A percentile compares a stretch with the other conserved stretches of the same genome.
Conservation (phyloP, 2,113 vertebrate species). For the Spea bombifrons region DNA sequence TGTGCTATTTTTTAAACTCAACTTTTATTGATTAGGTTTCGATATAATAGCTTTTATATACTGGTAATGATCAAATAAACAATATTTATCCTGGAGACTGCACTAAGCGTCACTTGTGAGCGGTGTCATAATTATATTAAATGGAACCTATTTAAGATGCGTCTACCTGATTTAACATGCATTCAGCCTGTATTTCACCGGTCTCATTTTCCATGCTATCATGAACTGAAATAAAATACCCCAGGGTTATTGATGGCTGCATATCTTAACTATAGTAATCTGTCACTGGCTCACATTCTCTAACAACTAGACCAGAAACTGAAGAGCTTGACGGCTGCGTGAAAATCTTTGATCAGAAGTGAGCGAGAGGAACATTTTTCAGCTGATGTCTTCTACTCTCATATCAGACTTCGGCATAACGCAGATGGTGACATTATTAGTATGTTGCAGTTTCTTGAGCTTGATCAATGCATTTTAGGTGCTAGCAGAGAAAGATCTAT, state of each 20-base stretch:
- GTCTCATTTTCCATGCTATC: slow-evolving; percentile 37
- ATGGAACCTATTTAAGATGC: background rate
- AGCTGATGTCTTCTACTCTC: slow-evolving; percentile 9
- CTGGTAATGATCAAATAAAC: slow-evolving; percentile 36
- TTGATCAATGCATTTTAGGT: background rate
- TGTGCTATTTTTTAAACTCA: slow-evolving; percentile 6
- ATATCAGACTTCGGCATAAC: slow-evolving; percentile 21
- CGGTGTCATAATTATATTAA: background rate
- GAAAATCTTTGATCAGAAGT: slow-evolving; percentile 21
- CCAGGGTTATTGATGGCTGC: slow-evolving; percentile 45
- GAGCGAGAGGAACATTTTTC: slow-evolving; percentile 23
- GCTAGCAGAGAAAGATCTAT: background rate
- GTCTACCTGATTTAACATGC: slow-evolving; percentile 23
- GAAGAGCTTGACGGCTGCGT: slow-evolving; percentile 25
- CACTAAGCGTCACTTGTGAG: background rate
- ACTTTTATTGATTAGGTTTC: background rate
- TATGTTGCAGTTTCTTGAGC: background rate
- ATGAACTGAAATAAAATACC: slow-evolving; percentile 43
- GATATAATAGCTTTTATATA: slow-evolving; percentile 27
- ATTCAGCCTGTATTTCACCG: slow-evolving; percentile 11
- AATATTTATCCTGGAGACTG: background rate
- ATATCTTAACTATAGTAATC: slow-evolving; percentile 26
- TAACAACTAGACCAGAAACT: slow-evolving; percentile 39
- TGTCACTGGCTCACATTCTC: slow-evolving; percentile 16
- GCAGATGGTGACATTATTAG: slow-evolving; percentile 29